These are phyloP conservation scores for Reticulitermes lucifugus DNA, from an alignment of 2,888 invertebrate genomes.

Conservation along the genomic window DNA sequence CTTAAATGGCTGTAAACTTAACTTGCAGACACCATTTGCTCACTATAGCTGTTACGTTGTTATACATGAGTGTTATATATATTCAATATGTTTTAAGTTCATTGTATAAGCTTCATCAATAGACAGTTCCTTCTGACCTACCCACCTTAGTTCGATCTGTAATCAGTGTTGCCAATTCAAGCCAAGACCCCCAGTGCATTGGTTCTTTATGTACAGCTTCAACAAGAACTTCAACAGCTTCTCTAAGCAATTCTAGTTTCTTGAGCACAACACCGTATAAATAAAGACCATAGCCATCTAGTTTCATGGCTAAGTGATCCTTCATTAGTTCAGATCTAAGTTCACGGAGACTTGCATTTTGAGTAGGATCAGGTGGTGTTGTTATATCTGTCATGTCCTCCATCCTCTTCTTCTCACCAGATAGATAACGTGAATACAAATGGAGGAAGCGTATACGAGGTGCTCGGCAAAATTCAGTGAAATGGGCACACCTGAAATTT, in stretches of 20 bases:
- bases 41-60: no score
- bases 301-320: slow-evolving; percentile 70
- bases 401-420: slow-evolving; percentile 89
- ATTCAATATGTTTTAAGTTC: no score
- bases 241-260: slow-evolving; percentile 82
- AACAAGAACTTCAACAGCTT: slow-evolving; percentile 83
- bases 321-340: slow-evolving; percentile 70
- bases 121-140: neutral
- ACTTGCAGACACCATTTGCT: no score
- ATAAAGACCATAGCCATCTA: slow-evolving; percentile 91
- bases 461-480: slow-evolving; percentile 77
- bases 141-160: slow-evolving; percentile 80
- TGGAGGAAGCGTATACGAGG: slow-evolving; percentile 84
- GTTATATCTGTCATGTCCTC: slow-evolving; percentile 81
- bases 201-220: slow-evolving; percentile 84
- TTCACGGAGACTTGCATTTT: slow-evolving; percentile 67
- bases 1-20: no score
- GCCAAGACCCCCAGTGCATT: slow-evolving; percentile 95
- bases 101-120: no score
- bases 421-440: slow-evolving; percentile 87
- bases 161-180: slow-evolving; percentile 88
- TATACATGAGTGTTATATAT: no score
- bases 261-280: slow-evolving; percentile 92
- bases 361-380: slow-evolving; percentile 70
- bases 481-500: slow-evolving; percentile 77